These are phyloP conservation scores for Drosophila sulfurigaster DNA, from an alignment of 1,140 invertebrate genomes.

Conservation along the genomic window DNA sequence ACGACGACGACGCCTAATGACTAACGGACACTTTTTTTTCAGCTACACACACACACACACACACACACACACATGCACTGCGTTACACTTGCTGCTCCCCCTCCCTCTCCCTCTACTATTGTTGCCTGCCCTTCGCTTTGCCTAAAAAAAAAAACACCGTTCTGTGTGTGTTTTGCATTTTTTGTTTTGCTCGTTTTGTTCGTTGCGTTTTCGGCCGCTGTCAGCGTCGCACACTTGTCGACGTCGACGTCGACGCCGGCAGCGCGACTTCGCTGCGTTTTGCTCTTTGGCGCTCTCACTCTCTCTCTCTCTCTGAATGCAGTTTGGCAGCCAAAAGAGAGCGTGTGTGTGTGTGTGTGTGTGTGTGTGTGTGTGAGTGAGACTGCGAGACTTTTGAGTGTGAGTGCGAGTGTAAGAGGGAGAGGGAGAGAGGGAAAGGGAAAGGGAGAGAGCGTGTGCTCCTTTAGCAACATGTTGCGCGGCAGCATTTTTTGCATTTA, in stretches of 20 bases:
- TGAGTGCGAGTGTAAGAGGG: slow-evolving; percentile 11
- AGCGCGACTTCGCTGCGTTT: slow-evolving; percentile 8
- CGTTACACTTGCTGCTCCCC: slow-evolving; percentile 8
- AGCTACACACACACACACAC: no score
- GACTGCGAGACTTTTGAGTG: no score
- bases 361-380: no score
- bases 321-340: slow-evolving; percentile 20
- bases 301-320: slow-evolving; percentile 13
- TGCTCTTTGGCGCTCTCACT: slow-evolving; percentile 22
- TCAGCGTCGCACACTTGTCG: background rate
- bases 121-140: slow-evolving; percentile 17
- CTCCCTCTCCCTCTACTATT: background rate
- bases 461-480: slow-evolving; percentile 70
- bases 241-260: background rate
- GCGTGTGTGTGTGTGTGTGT: background rate
- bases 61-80: slow-evolving; percentile 22
- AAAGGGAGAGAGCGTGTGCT: slow-evolving; percentile 21
- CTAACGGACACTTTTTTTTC: slow-evolving; percentile 73
- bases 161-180: slow-evolving; percentile 68
- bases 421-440: slow-evolving; percentile 7
- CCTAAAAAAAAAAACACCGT: slow-evolving; percentile 23
- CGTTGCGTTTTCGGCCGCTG: slow-evolving; percentile 70
- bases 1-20: slow-evolving; percentile 57
- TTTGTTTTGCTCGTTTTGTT: slow-evolving; percentile 85
- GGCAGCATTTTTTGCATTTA: slow-evolving; percentile 33